phyloP scores from a whole-genome alignment of 2,113 vertebrate genomes.

The Cephalophus harveyi region DNA sequence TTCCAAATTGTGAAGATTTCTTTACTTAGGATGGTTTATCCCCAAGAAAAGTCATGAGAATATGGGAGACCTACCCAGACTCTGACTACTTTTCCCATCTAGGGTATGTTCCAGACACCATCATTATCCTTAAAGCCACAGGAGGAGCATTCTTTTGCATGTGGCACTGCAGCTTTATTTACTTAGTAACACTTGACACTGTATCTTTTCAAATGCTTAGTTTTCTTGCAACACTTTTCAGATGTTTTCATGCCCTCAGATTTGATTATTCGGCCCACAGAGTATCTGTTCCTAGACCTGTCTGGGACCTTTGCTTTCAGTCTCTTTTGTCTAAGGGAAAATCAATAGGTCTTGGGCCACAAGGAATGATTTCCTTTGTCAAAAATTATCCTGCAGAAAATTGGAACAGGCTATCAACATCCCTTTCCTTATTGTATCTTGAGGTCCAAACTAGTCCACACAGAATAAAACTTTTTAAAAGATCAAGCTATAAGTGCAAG shows the following conservation, averaged over 20 bases:
- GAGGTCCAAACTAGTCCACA: neutral
- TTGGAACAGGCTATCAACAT: neutral
- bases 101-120: neutral
- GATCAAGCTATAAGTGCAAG: neutral
- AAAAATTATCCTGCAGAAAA: neutral
- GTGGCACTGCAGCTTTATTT: neutral
- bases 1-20: conserved; percentile 11
- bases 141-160: neutral
- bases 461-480: neutral
- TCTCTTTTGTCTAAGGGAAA: neutral
- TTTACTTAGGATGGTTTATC: neutral
- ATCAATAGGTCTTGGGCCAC: neutral
- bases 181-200: neutral
- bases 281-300: neutral
- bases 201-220: neutral
- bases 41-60: neutral
- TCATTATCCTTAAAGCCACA: neutral
- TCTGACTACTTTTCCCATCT: neutral
- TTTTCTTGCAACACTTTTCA: neutral
- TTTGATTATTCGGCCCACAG: neutral
- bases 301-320: neutral
- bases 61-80: neutral
- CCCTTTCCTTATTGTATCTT: neutral
- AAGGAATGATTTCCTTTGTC: neutral
- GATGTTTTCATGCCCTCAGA: neutral